Evolutionary conservation across 2,113 vertebrate genomes (phyloP).

Genomic region (Maccullochella peelii): DNA sequence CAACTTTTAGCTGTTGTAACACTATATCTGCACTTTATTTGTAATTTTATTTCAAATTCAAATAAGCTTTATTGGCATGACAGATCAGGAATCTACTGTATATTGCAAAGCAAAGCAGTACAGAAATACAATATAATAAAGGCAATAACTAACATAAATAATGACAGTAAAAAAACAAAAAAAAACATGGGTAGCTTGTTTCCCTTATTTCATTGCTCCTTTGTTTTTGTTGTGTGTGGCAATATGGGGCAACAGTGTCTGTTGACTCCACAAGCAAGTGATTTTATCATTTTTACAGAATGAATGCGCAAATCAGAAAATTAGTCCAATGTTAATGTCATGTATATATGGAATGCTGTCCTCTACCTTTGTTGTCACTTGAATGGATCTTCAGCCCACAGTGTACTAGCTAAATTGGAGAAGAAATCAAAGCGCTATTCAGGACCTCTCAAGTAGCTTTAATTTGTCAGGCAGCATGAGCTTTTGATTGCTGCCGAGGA

Average conservation of each 20-base stretch:
- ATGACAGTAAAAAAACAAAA: no score
- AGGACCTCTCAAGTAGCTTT: conserved; percentile 54
- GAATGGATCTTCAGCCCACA: conserved; percentile 12
- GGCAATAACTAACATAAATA: no score
- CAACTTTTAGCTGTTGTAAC: no score
- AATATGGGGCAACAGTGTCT: no score
- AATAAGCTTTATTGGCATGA: no score
- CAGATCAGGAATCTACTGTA: background rate
- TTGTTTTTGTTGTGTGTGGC: no score
- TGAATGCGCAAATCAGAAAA: background rate
- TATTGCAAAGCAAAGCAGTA: background rate
- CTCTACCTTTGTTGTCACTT: background rate
- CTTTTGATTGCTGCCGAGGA: conserved; percentile 57
- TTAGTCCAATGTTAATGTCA: background rate
- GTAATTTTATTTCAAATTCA: no score
- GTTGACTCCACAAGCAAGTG: background rate
- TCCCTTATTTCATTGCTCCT: no score
- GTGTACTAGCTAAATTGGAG: conserved; percentile 34
- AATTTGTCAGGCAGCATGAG: conserved; percentile 49
- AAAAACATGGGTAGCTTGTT: no score
- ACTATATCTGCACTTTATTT: no score
- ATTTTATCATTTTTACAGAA: background rate
- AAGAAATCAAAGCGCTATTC: conserved; percentile 64
- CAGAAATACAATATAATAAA: no score
- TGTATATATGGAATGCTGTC: background rate